Evolutionary conservation across 1,140 invertebrate species (phyloP), one percentile per base, ranked within the genome.

Genomic region (Mycetomoellerius zeteki): DNA sequence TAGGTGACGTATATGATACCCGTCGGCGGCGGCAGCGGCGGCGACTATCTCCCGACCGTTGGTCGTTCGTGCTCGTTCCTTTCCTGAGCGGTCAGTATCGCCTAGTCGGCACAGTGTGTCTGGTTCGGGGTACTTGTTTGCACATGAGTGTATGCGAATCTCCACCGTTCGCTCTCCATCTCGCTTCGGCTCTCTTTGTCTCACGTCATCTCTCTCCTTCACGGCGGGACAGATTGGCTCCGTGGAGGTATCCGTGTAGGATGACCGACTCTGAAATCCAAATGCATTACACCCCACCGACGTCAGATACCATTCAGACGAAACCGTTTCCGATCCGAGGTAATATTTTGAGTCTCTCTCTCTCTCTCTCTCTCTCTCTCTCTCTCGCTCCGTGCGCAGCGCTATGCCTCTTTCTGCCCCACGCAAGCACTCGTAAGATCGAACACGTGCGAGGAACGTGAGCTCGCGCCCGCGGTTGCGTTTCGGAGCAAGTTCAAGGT

Each of bases 311-410:
- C 19, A 97, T 98, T 69, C 97, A 98, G 96, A 98, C 98, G 12
- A 98, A 98, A 95, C 97, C 97, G 54, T 98, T 98, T 94, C 98
- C 97, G 24, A 97, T 98, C 75, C 96, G 97, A 96, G 97, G 97
- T 97, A 96, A 96, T 27, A 50, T 73, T 86, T 78, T 24, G 3
- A 52, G 21, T 33, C 30, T 60, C 7, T 21, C 16, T 30, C 33
- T 27, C 12, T 27, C n/a, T 56, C 52, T n/a, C 19, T 19, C 19
- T 21, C 19, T 14, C 21, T 50, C 8, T 30, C 30, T n/a, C 54
- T 56, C 16, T 19, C 52, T 69, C 21, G 7, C 50, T 33, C 30
- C 14, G 37, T 43, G 10, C 8, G 8, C 8, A 43, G 10, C 37
- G 8, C 16, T 37, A 3, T 21, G 1, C 14, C 10, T 24, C 1